These are phyloP conservation scores for Setipinna tenuifilis DNA, from an alignment of 2,797 vertebrate genomes.

Conservation along the genomic window DNA sequence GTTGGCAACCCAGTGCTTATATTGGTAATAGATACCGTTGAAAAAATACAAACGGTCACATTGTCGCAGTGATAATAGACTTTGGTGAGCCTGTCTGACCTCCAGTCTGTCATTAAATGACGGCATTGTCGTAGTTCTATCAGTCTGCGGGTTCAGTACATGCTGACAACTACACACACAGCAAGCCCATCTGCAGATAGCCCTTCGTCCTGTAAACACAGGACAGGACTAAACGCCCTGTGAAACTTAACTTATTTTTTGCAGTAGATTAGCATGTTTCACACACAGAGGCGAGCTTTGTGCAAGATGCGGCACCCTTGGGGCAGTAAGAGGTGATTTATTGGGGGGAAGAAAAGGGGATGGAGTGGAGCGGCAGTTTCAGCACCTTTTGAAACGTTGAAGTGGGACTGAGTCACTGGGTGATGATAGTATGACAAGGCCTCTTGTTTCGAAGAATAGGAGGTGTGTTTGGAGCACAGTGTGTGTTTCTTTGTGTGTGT, in stretches of 20 bases:
- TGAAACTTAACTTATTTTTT: neutral
- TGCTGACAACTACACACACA: neutral
- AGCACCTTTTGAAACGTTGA: neutral
- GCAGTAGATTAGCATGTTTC: neutral
- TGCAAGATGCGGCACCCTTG: neutral
- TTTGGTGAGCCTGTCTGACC: neutral
- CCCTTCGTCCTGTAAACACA: neutral
- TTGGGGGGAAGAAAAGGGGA: neutral
- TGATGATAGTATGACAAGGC: neutral
- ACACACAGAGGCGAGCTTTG: too few species aligned
- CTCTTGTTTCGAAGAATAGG: constrained; percentile 15
- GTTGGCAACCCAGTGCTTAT: neutral
- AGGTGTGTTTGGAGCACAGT: neutral
- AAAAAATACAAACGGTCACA: neutral
- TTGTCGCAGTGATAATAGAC: neutral
- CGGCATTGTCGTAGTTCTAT: neutral
- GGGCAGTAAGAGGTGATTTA: neutral
- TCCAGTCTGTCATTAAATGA: neutral
- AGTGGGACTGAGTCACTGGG: neutral
- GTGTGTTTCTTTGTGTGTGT: neutral
- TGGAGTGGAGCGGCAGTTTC: neutral
- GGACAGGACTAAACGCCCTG: neutral
- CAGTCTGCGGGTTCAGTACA: neutral
- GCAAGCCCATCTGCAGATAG: neutral
- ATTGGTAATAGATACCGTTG: neutral